Conservation (phyloP, 2,113 vertebrate species). For the Charadrius vociferus region DNA sequence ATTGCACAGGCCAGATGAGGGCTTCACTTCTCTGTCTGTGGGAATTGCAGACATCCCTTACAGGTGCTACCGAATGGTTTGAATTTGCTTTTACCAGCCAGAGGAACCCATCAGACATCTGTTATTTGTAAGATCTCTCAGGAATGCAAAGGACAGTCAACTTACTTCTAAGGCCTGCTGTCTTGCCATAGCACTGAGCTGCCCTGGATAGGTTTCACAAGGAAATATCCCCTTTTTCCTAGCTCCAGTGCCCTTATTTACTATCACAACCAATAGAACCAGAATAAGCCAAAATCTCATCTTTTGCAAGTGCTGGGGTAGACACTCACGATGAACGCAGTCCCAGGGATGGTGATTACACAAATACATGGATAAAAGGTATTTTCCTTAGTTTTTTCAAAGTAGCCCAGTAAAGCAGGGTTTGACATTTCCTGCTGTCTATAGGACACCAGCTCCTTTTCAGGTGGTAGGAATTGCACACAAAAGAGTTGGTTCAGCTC, state of each 20-base stretch:
- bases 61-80: background rate
- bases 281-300: background rate
- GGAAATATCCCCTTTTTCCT: background rate
- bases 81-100: background rate
- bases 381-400: background rate
- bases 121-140: background rate
- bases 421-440: background rate
- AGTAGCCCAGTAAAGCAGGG: background rate
- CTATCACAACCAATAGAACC: background rate
- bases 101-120: background rate
- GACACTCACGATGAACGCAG: background rate
- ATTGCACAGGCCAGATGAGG: background rate
- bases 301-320: background rate
- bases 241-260: background rate
- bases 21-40: rapidly evolving
- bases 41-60: background rate
- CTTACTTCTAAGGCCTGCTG: background rate
- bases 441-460: background rate
- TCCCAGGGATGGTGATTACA: background rate
- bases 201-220: background rate
- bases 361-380: background rate
- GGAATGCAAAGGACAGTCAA: background rate
- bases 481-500: background rate
- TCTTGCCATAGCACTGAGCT: background rate
- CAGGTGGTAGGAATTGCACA: background rate